Evolutionary conservation across 1,140 invertebrate species (phyloP).

Genomic region (Adelges cooleyi): DNA sequence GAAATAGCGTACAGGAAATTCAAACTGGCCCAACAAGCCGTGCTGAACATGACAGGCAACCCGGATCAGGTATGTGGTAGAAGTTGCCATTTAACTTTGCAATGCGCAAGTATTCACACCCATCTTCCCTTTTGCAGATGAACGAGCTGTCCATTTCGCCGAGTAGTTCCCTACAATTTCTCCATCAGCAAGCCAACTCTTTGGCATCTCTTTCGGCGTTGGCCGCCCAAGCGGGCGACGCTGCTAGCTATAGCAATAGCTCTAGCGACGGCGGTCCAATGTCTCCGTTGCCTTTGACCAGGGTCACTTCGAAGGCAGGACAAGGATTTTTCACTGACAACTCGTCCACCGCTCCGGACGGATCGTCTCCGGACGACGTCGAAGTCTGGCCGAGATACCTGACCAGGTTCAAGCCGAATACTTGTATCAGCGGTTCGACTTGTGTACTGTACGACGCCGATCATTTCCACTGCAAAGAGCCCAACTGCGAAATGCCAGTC

Average conservation of each 20-base stretch:
- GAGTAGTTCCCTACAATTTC: slow-evolving; percentile 32
- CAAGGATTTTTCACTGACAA: slow-evolving; percentile 22
- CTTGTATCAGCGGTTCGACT: slow-evolving; percentile 38
- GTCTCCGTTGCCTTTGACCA: slow-evolving; percentile 13
- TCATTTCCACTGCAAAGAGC: slow-evolving; percentile 65
- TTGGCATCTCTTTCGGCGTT: slow-evolving; percentile 34
- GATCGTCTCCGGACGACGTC: background rate
- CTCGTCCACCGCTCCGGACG: background rate
- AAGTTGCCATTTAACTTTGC: too few relatives aligned
- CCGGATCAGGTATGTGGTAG: too few relatives aligned
- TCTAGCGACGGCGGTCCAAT: slow-evolving; percentile 42
- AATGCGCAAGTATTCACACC: too few relatives aligned
- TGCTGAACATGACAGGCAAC: slow-evolving; percentile 35
- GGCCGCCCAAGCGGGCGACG: slow-evolving; percentile 30
- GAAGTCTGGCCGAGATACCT: slow-evolving; percentile 41
- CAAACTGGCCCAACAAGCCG: slow-evolving; percentile 49
- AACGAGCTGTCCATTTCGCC: slow-evolving; percentile 29
- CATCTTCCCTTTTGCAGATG: background rate
- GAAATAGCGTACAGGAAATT: slow-evolving; percentile 72
- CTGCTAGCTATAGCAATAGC: slow-evolving; percentile 38
- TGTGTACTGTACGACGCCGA: slow-evolving; percentile 59
- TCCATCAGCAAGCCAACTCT: slow-evolving; percentile 33
- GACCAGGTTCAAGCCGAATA: slow-evolving; percentile 14
- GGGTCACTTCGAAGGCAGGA: background rate
- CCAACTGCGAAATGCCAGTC: slow-evolving; percentile 54